Evolutionary conservation across 2,113 vertebrate genomes (phyloP), one percentile per base, ranked within the genome.

Genomic region (Sander lucioperca): DNA sequence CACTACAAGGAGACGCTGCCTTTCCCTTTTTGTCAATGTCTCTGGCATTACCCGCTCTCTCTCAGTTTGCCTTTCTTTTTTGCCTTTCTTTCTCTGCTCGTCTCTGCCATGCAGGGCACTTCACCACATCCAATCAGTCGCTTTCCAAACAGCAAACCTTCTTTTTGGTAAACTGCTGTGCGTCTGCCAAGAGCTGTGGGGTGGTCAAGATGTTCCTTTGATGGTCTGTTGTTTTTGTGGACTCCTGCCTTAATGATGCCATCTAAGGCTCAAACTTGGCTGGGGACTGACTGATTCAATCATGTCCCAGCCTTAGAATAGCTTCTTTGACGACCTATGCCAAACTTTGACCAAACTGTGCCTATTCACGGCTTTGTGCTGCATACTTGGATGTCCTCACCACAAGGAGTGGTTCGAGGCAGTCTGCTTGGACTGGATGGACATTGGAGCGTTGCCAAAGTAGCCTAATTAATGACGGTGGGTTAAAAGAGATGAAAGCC

Each of bases 381-480:
- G 21, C 84, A 82, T 81, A 67, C 79, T 90, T 91, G 86, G 80
- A 88, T 68, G 80, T 78, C 74, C 74, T 91, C 73, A 82, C 88
- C 86, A 83, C 85, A 83, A 91, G 84, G 70, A 90, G 78, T 86
- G 79, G 88, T 84, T 76, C 58, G 66, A 73, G 79, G 79, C 82
- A 56, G 79, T n/a, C 63, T 0, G 0, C 51, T 85, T 53, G 79
- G 80, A 63, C 30, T 50, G 54, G 74, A 83, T 79, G 77, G 88
- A 77, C 83, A 74, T 66, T 83, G 83, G 82, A 85, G 56, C 5
- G 10, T 27, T 58, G 74, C 91, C 90, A 88, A 87, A 91, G 86
- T 83, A 91, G 86, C 86, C 89, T 93, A 94, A 94, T 93, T 93
- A 93, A 91, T 93, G 87, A 85, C 54, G 77, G 75, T 86, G 87